Conservation (phyloP, 2,797 vertebrate species). For the Halcyon chelicuti region DNA sequence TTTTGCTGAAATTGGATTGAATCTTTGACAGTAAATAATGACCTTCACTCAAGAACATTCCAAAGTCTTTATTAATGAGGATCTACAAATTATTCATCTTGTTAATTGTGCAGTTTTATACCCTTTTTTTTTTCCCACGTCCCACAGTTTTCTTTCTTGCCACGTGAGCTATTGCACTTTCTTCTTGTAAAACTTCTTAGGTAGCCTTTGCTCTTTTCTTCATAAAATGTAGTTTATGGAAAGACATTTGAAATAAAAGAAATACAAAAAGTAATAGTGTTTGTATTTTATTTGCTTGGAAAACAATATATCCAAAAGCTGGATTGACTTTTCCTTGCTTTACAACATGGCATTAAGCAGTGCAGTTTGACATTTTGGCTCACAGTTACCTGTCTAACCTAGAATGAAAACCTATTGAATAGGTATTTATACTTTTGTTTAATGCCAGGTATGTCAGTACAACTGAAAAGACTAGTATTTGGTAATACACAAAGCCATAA, state of each 20-base stretch:
- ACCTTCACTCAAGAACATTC: slow-evolving; percentile 10
- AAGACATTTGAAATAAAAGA: background rate
- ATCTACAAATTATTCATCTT: background rate
- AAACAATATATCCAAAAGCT: background rate
- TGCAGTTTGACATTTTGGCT: background rate
- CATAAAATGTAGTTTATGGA: background rate
- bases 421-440: background rate
- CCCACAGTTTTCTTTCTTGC: background rate
- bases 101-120: background rate
- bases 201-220: background rate
- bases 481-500: background rate
- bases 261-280: background rate
- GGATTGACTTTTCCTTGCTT: background rate
- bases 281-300: background rate
- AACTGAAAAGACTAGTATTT: background rate
- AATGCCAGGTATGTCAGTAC: background rate
- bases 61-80: slow-evolving; percentile 1
- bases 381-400: background rate
- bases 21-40: slow-evolving; percentile 35
- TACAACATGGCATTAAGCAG: background rate
- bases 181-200: background rate
- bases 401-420: background rate
- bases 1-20: slow-evolving; percentile 26
- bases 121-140: background rate
- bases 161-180: background rate